Evolutionary conservation across 2,797 vertebrate genomes (phyloP).

Genomic region (Vultur gryphus): DNA sequence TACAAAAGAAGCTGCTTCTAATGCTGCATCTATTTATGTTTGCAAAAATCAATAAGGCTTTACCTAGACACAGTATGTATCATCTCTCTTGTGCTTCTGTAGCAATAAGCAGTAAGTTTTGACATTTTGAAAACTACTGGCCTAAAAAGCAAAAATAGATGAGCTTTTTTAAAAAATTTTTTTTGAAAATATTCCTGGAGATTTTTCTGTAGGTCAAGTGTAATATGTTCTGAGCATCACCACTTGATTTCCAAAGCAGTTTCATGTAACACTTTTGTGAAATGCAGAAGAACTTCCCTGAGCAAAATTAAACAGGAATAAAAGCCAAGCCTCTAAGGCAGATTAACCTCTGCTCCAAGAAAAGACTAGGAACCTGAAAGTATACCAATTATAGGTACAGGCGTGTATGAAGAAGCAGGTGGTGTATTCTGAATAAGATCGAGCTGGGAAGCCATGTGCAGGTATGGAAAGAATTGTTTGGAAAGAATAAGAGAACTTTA

Average conservation of each 20-base stretch:
- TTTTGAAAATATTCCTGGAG: background rate
- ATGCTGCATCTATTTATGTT: background rate
- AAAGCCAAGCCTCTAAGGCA: background rate
- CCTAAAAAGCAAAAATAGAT: background rate
- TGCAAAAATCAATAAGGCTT: conserved; percentile 33
- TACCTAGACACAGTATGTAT: background rate
- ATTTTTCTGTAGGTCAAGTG: background rate
- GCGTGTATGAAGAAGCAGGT: background rate
- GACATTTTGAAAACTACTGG: background rate
- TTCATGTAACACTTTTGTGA: background rate
- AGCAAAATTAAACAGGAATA: conserved; percentile 12
- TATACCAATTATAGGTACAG: background rate
- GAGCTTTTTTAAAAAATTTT: background rate
- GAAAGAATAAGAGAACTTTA: background rate
- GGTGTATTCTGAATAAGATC: background rate
- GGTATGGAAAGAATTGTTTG: background rate
- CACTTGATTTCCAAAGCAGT: background rate
- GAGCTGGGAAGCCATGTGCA: background rate
- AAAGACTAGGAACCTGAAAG: background rate
- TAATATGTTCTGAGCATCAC: background rate
- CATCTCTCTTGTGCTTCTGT: background rate
- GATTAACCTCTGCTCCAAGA: background rate
- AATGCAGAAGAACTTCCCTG: background rate
- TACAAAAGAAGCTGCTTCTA: background rate
- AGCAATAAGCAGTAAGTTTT: background rate